Percentiles rank a stretch among this genome's conserved stretches.
Conservation (phyloP, 2,113 vertebrate genomes). For the Aldabrachelys gigantea region DNA sequence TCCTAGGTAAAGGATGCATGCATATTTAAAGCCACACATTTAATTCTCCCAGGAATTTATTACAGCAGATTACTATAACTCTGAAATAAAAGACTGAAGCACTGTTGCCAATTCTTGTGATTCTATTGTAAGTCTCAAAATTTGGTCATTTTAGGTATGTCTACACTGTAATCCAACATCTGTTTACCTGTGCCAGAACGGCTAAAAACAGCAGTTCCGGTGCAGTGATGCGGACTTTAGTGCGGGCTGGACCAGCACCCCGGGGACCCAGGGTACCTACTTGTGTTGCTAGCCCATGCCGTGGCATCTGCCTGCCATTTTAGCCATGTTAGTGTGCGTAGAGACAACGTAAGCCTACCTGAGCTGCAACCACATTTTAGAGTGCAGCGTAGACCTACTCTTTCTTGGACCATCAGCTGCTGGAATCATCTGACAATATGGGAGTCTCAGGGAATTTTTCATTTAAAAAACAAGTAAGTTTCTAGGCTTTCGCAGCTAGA, state of each 20-base stretch:
- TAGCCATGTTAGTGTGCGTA: neutral
- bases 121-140: constrained; percentile 1
- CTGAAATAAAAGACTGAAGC: neutral
- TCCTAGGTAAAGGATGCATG: neutral
- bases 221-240: neutral
- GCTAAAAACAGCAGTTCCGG: neutral
- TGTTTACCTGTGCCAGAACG: neutral
- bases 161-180: neutral
- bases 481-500: neutral
- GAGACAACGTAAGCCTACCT: neutral
- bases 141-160: neutral
- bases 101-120: neutral
- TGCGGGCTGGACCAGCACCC: neutral
- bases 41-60: constrained; percentile 23
- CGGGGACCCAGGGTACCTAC: neutral
- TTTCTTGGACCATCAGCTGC: neutral
- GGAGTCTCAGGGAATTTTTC: neutral
- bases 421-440: neutral
- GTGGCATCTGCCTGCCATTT: neutral
- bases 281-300: neutral
- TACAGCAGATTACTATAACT: constrained; percentile 46
- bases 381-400: neutral
- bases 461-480: neutral
- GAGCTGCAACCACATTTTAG: neutral
- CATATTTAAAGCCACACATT: constrained; percentile 37